phyloP scores from a whole-genome alignment of 2,797 vertebrate species.

The Knipowitschia caucasica region DNA sequence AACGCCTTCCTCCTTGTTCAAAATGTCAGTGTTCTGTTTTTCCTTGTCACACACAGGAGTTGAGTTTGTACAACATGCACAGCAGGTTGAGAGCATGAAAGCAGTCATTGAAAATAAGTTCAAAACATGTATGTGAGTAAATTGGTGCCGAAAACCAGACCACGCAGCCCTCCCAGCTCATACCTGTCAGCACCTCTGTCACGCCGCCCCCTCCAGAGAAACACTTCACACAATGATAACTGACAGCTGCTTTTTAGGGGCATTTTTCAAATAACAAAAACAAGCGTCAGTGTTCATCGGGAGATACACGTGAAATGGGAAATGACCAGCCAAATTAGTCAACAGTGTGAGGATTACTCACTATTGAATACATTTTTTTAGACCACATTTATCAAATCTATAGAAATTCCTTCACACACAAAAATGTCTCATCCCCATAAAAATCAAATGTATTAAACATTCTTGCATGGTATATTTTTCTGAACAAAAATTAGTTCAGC shows the following conservation, averaged over 20 bases:
- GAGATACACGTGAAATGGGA: too few relatives aligned
- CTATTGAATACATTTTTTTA: too few relatives aligned
- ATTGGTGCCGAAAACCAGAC: conserved; percentile 19
- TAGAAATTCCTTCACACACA: too few relatives aligned
- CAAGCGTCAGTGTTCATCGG: background rate
- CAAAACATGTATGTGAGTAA: conserved; percentile 22
- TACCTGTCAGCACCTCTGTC: conserved; percentile 59
- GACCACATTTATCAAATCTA: too few relatives aligned
- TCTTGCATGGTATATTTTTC: too few relatives aligned
- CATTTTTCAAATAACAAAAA: background rate
- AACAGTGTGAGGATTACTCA: too few relatives aligned
- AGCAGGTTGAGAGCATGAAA: conserved; percentile 7
- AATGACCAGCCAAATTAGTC: too few relatives aligned
- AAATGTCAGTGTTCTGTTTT: background rate
- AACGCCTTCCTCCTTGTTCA: background rate
- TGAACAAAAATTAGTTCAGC: too few relatives aligned
- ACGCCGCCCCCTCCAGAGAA: conserved; percentile 23
- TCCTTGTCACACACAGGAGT: background rate
- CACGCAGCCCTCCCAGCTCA: conserved; percentile 39
- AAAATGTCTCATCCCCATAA: too few relatives aligned
- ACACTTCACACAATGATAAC: conserved; percentile 6
- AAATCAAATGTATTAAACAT: too few relatives aligned
- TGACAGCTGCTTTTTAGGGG: background rate
- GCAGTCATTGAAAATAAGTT: conserved; percentile 7
- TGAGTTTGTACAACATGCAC: background rate